These are phyloP conservation scores for Nebria brevicollis DNA, from an alignment of 2,888 invertebrate species.

Conservation along the genomic window DNA sequence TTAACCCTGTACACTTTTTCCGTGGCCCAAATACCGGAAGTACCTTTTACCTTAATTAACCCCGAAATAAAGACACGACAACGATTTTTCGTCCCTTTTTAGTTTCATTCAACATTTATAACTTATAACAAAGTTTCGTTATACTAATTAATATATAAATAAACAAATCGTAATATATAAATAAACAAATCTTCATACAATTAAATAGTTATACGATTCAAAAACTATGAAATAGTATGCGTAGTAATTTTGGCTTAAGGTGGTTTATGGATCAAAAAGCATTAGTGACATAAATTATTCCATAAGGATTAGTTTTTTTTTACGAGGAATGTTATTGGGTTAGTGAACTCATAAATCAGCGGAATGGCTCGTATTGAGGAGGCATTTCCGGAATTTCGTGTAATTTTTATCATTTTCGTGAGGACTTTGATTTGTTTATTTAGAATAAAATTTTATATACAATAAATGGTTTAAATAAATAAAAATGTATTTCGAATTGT, in stretches of 20 bases:
- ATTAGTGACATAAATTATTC: not conserved
- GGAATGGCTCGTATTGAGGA: not conserved
- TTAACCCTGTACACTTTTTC: not conserved
- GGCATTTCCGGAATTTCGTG: not conserved
- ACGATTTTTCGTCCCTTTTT: not conserved
- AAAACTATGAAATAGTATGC: no score
- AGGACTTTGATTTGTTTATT: not conserved
- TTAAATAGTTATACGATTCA: no score
- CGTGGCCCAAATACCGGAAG: conserved; percentile 30
- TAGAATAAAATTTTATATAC: not conserved
- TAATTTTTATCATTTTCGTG: not conserved
- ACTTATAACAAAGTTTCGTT: no score
- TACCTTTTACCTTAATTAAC: conserved; percentile 45
- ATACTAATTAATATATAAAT: no score
- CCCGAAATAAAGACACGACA: not conserved
- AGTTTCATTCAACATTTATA: not conserved
- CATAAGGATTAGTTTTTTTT: not conserved
- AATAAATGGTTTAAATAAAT: no score
- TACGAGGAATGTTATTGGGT: not conserved
- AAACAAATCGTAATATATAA: no score
- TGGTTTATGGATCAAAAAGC: not conserved
- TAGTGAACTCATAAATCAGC: not conserved
- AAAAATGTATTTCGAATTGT: no score
- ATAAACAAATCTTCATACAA: no score
- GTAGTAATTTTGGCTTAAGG: not conserved